phyloP scores from a whole-genome alignment of 1,140 invertebrate genomes.

The Neuroterus valhalla region DNA sequence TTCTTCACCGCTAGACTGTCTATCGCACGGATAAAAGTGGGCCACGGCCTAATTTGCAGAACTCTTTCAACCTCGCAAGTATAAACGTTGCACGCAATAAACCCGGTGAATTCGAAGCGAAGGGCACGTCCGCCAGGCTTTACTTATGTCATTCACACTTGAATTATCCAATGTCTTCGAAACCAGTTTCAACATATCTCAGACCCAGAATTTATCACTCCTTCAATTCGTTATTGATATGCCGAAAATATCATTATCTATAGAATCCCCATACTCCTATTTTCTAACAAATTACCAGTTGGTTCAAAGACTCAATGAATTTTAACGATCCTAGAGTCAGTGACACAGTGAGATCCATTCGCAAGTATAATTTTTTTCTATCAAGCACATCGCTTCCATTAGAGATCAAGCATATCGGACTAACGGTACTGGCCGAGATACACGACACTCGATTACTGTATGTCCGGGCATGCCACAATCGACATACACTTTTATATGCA shows the following conservation, averaged over 20 bases:
- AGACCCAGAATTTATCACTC: background rate
- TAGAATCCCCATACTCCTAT: too few species aligned
- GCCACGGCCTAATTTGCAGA: conserved; percentile 73
- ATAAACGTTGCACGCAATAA: conserved; percentile 46
- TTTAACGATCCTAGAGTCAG: background rate
- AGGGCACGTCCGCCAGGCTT: conserved; percentile 34
- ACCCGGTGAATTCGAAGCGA: conserved; percentile 39
- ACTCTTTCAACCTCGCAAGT: conserved; percentile 58
- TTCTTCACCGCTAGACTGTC: conserved; percentile 42
- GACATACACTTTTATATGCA: background rate
- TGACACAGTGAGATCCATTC: conserved; percentile 47
- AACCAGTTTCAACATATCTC: background rate
- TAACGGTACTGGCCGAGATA: conserved; percentile 51
- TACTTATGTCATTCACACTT: conserved; percentile 28
- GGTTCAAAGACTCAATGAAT: background rate
- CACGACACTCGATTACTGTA: conserved; percentile 44
- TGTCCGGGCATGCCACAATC: conserved; percentile 41
- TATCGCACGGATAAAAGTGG: conserved; percentile 63
- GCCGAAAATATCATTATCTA: background rate
- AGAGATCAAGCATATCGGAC: conserved; percentile 52
- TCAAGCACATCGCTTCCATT: conserved; percentile 36
- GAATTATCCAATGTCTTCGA: background rate
- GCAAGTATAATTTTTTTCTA: conserved; percentile 34
- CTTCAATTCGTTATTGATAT: background rate
- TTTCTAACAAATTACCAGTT: background rate